Evolutionary conservation across 2,888 invertebrate genomes (phyloP).

Genomic region (Andricus curvator): DNA sequence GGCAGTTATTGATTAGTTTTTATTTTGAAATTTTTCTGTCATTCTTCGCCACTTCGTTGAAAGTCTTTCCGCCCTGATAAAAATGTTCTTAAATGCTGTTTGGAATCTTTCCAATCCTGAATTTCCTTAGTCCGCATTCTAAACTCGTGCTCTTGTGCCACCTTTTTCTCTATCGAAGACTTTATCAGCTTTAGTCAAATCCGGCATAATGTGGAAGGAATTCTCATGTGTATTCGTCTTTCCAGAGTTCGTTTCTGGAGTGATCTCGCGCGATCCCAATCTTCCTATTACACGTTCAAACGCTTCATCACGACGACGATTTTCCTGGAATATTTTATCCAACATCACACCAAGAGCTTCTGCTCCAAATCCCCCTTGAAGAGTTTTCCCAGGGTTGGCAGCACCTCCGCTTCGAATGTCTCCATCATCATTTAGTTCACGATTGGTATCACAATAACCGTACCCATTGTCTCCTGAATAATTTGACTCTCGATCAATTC

Average conservation of each 20-base stretch:
- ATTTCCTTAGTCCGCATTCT: not conserved
- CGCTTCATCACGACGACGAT: not conserved
- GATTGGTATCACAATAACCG: not conserved
- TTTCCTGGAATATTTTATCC: no score
- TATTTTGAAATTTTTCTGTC: not conserved
- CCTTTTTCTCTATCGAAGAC: no score
- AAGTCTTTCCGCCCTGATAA: not conserved
- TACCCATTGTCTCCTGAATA: no score
- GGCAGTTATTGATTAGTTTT: not conserved
- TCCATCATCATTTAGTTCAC: not conserved
- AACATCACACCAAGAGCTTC: not conserved
- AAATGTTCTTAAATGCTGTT: not conserved
- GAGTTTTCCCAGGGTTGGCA: not conserved
- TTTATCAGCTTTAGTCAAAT: no score
- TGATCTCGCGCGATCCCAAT: no score
- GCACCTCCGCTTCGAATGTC: not conserved
- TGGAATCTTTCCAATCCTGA: not conserved
- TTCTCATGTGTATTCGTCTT: no score
- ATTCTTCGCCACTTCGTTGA: not conserved
- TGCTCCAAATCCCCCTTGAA: not conserved
- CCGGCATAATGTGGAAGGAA: no score
- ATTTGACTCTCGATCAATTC: no score
- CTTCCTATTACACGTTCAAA: no score
- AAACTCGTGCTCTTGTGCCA: not conserved
- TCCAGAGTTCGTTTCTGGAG: no score